Percentiles rank a stretch among this genome's conserved stretches.
Evolutionary conservation across 1,140 invertebrate genomes (phyloP).

Genomic region (Campoletis sonorensis): DNA sequence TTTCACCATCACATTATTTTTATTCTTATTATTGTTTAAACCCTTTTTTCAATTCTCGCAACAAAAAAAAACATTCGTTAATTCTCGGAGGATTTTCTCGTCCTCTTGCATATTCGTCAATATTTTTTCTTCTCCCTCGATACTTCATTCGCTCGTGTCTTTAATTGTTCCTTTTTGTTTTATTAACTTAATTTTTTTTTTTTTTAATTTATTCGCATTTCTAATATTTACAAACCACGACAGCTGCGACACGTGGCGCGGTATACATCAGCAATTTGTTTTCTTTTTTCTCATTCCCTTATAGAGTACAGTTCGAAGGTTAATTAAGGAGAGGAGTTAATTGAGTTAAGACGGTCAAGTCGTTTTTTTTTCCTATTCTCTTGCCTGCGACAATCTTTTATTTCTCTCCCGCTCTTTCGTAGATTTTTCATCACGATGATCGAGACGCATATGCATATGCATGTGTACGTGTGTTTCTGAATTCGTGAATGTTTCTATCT

Average conservation of each 20-base stretch:
- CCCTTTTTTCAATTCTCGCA: background rate
- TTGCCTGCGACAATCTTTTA: constrained; percentile 14
- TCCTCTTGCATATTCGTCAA: background rate
- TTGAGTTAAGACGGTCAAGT: constrained; percentile 61
- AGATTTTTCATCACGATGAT: background rate
- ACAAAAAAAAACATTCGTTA: background rate
- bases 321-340: constrained; percentile 61
- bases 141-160: constrained; percentile 36
- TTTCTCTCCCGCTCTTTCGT: constrained; percentile 4
- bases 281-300: constrained; percentile 40
- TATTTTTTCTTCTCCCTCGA: background rate
- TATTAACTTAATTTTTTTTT: constrained; percentile 36
- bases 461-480: background rate
- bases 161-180: constrained; percentile 14
- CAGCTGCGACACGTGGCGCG: constrained; percentile 22
- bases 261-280: constrained; percentile 49
- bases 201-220: constrained; percentile 39
- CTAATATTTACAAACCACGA: constrained; percentile 44
- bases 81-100: background rate
- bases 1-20: background rate
- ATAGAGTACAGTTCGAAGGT: constrained; percentile 44
- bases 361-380: constrained; percentile 49
- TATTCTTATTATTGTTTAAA: background rate
- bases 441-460: background rate
- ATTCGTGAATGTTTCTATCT: background rate